Conservation (phyloP, 23 tunicate genomes). For the Trididemnum nubilum region DNA sequence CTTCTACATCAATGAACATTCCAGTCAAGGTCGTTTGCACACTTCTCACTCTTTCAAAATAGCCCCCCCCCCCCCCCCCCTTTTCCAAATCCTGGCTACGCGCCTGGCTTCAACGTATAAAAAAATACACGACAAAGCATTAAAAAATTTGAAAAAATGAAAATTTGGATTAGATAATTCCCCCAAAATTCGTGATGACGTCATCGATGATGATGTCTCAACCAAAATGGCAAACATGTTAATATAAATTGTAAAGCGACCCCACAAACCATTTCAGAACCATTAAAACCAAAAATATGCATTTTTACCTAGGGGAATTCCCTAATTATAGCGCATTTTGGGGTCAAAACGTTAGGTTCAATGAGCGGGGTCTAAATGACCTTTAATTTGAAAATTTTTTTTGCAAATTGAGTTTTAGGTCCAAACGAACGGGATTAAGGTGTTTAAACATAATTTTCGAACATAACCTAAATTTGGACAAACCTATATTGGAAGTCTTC, state of each 20-base stretch:
- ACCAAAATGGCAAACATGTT: not conserved
- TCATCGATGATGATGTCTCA: not conserved
- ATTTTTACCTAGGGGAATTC: not conserved
- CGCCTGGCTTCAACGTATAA: not conserved
- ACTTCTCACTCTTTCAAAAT: no score
- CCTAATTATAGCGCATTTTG: not conserved
- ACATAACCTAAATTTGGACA: not conserved
- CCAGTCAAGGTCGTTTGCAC: no score
- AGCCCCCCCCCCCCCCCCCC: no score
- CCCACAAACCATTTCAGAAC: no score
- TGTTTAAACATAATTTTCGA: not conserved
- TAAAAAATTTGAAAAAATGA: no score
- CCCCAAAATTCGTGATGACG: not conserved
- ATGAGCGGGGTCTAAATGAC: slow-evolving; percentile 2
- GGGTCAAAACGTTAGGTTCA: not conserved
- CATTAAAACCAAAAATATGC: not conserved
- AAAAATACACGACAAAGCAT: not conserved
- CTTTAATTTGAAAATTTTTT: not conserved
- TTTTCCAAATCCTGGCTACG: no score
- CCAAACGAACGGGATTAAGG: not conserved
- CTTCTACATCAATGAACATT: no score
- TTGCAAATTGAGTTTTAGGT: not conserved
- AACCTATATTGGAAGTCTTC: no score
- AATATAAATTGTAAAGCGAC: not conserved
- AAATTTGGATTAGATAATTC: not conserved